These are phyloP conservation scores for Muntiacus muntjak DNA, from an alignment of 2,113 vertebrate species.

Conservation along the genomic window DNA sequence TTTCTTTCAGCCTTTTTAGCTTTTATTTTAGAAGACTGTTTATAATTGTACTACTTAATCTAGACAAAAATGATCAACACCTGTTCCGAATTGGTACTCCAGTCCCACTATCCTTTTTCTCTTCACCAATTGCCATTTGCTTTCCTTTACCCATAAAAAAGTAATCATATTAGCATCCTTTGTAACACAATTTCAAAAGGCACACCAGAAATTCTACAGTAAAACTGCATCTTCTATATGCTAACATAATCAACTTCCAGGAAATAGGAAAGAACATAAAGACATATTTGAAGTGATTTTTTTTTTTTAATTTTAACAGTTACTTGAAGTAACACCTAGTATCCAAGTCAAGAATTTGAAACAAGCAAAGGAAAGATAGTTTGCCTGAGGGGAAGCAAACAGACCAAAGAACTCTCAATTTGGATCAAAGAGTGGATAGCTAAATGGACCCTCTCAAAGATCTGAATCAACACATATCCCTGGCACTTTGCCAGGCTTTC, in stretches of 20 bases:
- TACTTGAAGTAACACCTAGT: constrained; percentile 35
- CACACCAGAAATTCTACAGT: constrained; percentile 40
- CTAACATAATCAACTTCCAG: constrained; percentile 52
- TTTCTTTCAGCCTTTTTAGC: constrained; percentile 27
- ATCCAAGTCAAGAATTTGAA: constrained; percentile 49
- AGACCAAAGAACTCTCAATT: constrained; percentile 50
- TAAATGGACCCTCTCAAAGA: constrained; percentile 53
- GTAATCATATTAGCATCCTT: constrained; percentile 21
- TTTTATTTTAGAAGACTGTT: constrained; percentile 39
- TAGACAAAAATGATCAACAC: constrained; percentile 52
- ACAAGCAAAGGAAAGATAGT: constrained; percentile 67
- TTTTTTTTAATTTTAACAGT: constrained; percentile 28
- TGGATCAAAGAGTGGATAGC: constrained; percentile 57
- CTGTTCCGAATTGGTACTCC: constrained; percentile 44
- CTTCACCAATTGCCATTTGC: constrained; percentile 29
- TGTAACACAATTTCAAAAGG: constrained; percentile 59
- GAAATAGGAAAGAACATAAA: constrained; percentile 20
- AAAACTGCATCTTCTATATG: not conserved
- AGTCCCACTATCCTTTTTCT: not conserved
- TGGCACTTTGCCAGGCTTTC: constrained; percentile 71
- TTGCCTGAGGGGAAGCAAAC: constrained; percentile 49
- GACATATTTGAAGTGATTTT: constrained; percentile 44
- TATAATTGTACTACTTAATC: not conserved
- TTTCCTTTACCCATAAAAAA: constrained; percentile 58
- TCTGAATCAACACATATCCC: constrained; percentile 64